phyloP scores from a whole-genome alignment of 2,888 invertebrate species.

The Unio pictorum region DNA sequence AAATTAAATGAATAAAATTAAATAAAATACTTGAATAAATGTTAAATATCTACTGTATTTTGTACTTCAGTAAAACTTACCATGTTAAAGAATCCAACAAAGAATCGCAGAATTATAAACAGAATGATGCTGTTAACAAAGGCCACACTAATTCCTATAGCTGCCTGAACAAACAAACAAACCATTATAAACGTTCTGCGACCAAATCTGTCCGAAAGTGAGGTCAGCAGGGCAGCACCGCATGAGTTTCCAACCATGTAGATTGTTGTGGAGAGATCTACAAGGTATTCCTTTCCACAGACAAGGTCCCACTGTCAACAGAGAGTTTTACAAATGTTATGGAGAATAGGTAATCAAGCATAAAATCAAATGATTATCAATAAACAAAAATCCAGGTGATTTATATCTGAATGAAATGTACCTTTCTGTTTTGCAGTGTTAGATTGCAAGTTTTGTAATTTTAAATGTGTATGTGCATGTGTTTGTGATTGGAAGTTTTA shows the following conservation, averaged over 20 bases:
- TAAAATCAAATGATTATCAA: too few species aligned
- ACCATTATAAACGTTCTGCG: slow-evolving; percentile 47
- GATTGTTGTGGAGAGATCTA: slow-evolving; percentile 57
- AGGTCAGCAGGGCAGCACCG: slow-evolving; percentile 53
- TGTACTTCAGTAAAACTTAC: slow-evolving; percentile 26
- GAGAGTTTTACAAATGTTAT: too few species aligned
- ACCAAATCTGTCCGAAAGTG: slow-evolving; percentile 58
- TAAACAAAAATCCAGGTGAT: too few species aligned
- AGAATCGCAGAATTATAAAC: slow-evolving; percentile 53
- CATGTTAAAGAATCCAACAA: slow-evolving; percentile 60
- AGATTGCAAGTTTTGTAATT: too few species aligned
- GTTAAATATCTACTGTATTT: background rate
- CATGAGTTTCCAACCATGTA: slow-evolving; percentile 59
- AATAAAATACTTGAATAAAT: background rate
- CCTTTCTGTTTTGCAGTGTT: too few species aligned
- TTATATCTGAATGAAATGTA: too few species aligned
- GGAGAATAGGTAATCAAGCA: too few species aligned
- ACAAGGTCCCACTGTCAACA: slow-evolving; percentile 60
- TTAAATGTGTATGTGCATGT: too few species aligned
- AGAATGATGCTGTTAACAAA: slow-evolving; percentile 42
- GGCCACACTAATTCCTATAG: slow-evolving; percentile 46
- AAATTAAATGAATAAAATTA: background rate
- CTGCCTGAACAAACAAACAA: slow-evolving; percentile 48
- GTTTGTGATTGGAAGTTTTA: too few species aligned
- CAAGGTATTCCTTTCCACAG: slow-evolving; percentile 52